Evolutionary conservation across 2,113 vertebrate genomes (phyloP).

Genomic region (Lagopus muta): DNA sequence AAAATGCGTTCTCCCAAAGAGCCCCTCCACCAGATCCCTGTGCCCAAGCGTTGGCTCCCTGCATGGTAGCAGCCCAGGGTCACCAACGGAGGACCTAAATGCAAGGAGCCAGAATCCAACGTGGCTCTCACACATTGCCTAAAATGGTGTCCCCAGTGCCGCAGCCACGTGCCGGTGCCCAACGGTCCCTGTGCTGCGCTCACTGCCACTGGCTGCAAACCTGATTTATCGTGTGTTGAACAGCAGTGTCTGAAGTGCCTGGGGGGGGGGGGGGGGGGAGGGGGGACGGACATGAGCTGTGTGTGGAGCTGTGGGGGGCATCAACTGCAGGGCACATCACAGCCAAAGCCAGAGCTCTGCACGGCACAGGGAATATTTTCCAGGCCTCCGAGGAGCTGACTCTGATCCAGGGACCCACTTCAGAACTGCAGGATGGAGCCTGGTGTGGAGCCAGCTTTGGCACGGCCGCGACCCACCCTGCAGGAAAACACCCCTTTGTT

Average conservation of each 20-base stretch:
- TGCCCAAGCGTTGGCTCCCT: accelerated
- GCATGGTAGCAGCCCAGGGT: neutral
- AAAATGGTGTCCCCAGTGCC: constrained; percentile 48
- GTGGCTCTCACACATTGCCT: constrained; percentile 48
- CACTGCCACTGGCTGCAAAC: neutral
- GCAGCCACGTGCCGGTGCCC: neutral
- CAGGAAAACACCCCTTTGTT: neutral
- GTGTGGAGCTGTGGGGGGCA: neutral
- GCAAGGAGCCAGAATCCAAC: neutral
- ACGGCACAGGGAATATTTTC: neutral
- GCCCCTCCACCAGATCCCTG: neutral
- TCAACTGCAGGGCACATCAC: neutral
- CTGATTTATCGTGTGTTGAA: constrained; percentile 22
- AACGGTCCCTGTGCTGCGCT: neutral
- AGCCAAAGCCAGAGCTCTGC: neutral
- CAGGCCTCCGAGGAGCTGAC: neutral
- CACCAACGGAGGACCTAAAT: accelerated
- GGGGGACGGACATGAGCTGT: neutral
- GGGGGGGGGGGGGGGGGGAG: neutral
- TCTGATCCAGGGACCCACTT: constrained; percentile 36
- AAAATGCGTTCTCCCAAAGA: accelerated
- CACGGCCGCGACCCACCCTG: neutral
- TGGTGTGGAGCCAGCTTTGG: neutral
- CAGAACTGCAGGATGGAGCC: neutral
- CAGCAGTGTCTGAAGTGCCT: neutral